Percentiles rank a stretch among this genome's conserved stretches.
These are phyloP conservation scores for Hyposoter dolosus DNA, from an alignment of 2,888 invertebrate species.

Conservation along the genomic window DNA sequence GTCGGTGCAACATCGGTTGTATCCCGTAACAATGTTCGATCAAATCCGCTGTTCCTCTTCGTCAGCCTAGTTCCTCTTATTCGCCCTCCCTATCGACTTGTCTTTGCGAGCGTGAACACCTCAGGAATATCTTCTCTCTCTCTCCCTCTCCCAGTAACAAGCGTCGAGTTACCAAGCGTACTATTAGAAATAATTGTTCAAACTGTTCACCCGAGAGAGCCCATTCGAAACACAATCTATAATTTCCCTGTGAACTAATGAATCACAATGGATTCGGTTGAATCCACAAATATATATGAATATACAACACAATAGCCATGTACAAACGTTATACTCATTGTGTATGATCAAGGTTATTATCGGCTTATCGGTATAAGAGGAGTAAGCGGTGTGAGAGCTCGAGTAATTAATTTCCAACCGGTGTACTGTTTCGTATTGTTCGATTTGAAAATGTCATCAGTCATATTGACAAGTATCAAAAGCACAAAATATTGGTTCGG, in stretches of 20 bases:
- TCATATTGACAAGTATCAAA: not conserved
- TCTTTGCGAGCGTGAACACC: not conserved
- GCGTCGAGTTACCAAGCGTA: conserved; percentile 39
- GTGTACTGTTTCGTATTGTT: not conserved
- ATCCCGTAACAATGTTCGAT: conserved; percentile 58
- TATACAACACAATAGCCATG: not conserved
- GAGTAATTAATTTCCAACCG: not conserved
- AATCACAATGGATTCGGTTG: conserved; percentile 17
- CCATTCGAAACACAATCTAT: conserved; percentile 24
- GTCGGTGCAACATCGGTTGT: conserved; percentile 55
- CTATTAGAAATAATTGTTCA: conserved; percentile 54
- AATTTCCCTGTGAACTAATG: conserved; percentile 31
- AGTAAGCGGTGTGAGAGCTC: not conserved
- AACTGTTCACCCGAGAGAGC: conserved; percentile 24
- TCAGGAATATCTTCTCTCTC: not conserved
- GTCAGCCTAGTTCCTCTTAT: conserved; percentile 16
- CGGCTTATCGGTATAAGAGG: not conserved
- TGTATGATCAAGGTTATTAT: conserved; percentile 9
- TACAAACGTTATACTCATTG: not conserved
- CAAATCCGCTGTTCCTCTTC: conserved; percentile 19
- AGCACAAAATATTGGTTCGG: not conserved
- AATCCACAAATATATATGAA: not conserved
- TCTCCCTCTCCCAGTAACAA: conserved; percentile 15
- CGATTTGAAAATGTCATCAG: not conserved
- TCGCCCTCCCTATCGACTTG: conserved; percentile 18